phyloP scores from a whole-genome alignment of 2,113 vertebrate species.

The Cololabis saira region DNA sequence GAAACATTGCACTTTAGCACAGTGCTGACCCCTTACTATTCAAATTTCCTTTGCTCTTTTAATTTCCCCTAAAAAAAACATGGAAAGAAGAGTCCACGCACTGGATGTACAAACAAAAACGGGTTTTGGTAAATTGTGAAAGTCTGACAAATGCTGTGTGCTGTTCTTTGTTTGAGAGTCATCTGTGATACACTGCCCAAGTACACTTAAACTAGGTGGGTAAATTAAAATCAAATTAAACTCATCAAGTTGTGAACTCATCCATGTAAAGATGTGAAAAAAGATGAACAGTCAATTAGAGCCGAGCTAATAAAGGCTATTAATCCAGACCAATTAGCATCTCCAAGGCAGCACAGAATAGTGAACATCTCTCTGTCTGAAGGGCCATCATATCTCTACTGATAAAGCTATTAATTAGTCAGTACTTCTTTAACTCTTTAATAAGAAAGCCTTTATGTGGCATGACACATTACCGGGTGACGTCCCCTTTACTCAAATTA shows the following conservation, averaged over 20 bases:
- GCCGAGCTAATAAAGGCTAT: conserved; percentile 55
- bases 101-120: no score
- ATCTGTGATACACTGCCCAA: conserved; percentile 21
- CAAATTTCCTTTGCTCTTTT: no score
- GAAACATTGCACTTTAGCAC: no score
- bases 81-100: no score
- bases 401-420: conserved; percentile 72
- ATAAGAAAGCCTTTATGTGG: conserved; percentile 63
- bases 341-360: conserved; percentile 47
- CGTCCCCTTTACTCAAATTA: conserved; percentile 31
- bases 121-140: no score
- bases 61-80: no score
- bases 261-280: conserved; percentile 33
- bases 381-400: conserved; percentile 44
- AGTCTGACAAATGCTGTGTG: no score
- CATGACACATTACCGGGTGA: conserved; percentile 52
- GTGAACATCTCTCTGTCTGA: conserved; percentile 49
- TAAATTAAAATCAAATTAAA: conserved; percentile 43
- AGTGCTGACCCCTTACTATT: no score
- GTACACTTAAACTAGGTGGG: conserved; percentile 24
- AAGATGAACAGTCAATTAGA: conserved; percentile 45
- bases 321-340: conserved; percentile 69
- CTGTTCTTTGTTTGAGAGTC: conserved; percentile 3
- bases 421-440: conserved; percentile 59
- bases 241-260: conserved; percentile 27